These are phyloP conservation scores for Bradypodion ventrale DNA, from an alignment of 2,797 vertebrate species.

Conservation along the genomic window DNA sequence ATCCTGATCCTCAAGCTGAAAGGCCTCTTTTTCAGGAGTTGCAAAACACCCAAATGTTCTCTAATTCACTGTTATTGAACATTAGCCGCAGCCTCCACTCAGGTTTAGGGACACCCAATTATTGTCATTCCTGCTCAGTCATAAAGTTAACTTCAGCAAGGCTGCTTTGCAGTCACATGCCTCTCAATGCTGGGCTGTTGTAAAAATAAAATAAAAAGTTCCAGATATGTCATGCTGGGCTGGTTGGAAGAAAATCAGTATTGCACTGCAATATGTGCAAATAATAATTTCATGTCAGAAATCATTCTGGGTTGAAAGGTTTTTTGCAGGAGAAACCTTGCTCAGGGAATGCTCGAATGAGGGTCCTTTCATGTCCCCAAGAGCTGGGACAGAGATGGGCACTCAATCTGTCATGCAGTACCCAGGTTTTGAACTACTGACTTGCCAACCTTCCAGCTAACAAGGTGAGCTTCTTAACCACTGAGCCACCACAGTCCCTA, in stretches of 20 bases:
- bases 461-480: too few species aligned
- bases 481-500: too few species aligned
- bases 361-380: too few species aligned
- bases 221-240: not conserved
- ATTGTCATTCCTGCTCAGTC: not conserved
- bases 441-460: too few species aligned
- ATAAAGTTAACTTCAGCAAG: conserved; percentile 1
- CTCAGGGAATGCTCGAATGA: too few species aligned
- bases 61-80: conserved; percentile 25
- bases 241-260: not conserved
- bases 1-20: not conserved
- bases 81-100: not conserved
- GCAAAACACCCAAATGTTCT: not conserved
- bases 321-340: too few species aligned
- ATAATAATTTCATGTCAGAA: too few species aligned
- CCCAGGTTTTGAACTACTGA: too few species aligned
- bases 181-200: not conserved
- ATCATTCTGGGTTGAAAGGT: too few species aligned
- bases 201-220: not conserved
- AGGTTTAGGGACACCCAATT: not conserved
- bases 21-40: not conserved
- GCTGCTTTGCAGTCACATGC: not conserved
- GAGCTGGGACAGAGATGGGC: too few species aligned
- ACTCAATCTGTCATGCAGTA: too few species aligned
- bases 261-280: too few species aligned